Conservation (phyloP, 35 echinoderm and acorn worm species). For the Lytechinus variegatus region DNA sequence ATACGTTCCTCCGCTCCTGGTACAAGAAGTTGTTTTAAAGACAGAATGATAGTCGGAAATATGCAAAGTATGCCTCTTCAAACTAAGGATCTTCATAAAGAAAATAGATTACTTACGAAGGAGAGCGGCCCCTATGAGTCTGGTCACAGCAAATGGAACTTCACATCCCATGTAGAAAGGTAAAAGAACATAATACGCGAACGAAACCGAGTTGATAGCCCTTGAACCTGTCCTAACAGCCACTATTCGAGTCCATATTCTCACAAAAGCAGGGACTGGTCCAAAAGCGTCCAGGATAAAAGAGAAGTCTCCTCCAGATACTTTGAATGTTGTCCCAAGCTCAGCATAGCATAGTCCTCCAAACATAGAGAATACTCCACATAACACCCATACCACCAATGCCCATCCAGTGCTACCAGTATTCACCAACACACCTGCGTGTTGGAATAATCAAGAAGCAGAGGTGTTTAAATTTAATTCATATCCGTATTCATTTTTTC, state of each 20-base stretch:
- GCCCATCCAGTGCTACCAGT: constrained; percentile 75
- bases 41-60: too few relatives aligned
- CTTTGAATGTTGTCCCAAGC: constrained; percentile 71
- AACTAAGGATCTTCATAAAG: background rate
- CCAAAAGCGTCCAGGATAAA: constrained; percentile 84
- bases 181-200: constrained; percentile 66
- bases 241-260: constrained; percentile 79
- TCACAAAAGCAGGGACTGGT: constrained; percentile 77
- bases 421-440: constrained; percentile 64
- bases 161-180: constrained; percentile 60
- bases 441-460: too few relatives aligned
- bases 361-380: constrained; percentile 79
- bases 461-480: too few relatives aligned
- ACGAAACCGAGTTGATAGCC: constrained; percentile 73
- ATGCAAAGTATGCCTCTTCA: too few relatives aligned
- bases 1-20: too few relatives aligned
- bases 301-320: constrained; percentile 88
- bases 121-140: constrained; percentile 29
- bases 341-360: constrained; percentile 91
- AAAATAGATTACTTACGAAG: constrained; percentile 20
- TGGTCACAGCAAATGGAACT: background rate
- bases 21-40: too few relatives aligned
- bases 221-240: constrained; percentile 65
- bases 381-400: constrained; percentile 78
- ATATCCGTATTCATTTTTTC: too few relatives aligned